Evolutionary conservation across 2,797 vertebrate species (phyloP).

Genomic region (Forpus xanthops): DNA sequence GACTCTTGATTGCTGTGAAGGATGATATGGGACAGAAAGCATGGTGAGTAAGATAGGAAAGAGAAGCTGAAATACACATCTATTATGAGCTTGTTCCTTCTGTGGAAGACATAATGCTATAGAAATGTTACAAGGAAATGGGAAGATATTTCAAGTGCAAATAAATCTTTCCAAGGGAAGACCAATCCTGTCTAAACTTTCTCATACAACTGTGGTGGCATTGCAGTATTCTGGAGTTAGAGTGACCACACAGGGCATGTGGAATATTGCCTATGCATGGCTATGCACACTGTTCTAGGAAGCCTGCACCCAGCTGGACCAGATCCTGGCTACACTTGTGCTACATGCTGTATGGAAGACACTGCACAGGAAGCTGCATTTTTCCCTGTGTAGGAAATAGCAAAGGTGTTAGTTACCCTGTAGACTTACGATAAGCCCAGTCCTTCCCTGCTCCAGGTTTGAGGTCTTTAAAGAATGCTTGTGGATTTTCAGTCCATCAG

Average conservation of each 20-base stretch:
- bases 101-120: not conserved
- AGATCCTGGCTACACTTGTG: not conserved
- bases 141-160: not conserved
- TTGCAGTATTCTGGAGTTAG: not conserved
- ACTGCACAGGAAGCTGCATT: not conserved
- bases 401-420: not conserved
- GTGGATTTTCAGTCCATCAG: not conserved
- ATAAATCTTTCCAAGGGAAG: not conserved
- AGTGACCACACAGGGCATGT: not conserved
- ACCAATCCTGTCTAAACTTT: not conserved
- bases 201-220: not conserved
- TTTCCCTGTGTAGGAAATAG: not conserved
- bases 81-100: not conserved
- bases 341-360: not conserved
- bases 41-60: not conserved
- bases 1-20: slow-evolving; percentile 46
- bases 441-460: not conserved
- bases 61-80: not conserved
- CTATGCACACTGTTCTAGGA: not conserved
- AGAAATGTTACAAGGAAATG: not conserved
- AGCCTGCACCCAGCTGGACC: not conserved
- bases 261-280: not conserved
- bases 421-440: not conserved
- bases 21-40: not conserved
- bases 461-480: not conserved